Percentiles rank a stretch among this genome's conserved stretches.
Evolutionary conservation across 2,888 invertebrate genomes (phyloP).

Genomic region (Epistrophe eligans): DNA sequence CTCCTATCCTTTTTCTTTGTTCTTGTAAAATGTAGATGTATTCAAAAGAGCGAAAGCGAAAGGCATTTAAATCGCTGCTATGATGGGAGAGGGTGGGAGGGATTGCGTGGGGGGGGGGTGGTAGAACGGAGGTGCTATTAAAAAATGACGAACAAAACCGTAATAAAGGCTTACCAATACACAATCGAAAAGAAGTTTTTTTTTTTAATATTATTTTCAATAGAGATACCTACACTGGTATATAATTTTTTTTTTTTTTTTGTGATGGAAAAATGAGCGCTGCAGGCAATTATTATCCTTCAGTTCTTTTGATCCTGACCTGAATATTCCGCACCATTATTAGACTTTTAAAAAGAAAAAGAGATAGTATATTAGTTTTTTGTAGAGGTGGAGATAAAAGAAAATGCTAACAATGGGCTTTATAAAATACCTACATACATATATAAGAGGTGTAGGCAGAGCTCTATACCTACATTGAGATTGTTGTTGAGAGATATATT

Average conservation of each 20-base stretch:
- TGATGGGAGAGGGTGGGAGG: not conserved
- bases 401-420: conserved; percentile 35
- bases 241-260: not conserved
- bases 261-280: not conserved
- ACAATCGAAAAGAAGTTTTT: conserved; percentile 22
- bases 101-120: not conserved
- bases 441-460: too few species aligned
- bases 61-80: conserved; percentile 2
- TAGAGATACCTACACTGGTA: not conserved
- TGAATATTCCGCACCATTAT: conserved; percentile 35
- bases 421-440: not conserved
- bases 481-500: conserved; percentile 9
- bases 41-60: conserved; percentile 8
- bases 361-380: conserved; percentile 26
- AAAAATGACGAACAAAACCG: conserved; percentile 60
- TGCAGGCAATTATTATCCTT: conserved; percentile 64
- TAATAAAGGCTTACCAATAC: conserved; percentile 66
- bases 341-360: not conserved
- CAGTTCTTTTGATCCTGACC: conserved; percentile 69
- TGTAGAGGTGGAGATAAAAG: conserved; percentile 11
- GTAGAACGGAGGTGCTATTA: conserved; percentile 24
- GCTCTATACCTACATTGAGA: not conserved
- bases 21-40: not conserved
- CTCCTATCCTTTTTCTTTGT: conserved; percentile 1
- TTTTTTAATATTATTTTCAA: not conserved